Conservation (phyloP, 1,140 invertebrate genomes). For the Drosophila jambulina region DNA sequence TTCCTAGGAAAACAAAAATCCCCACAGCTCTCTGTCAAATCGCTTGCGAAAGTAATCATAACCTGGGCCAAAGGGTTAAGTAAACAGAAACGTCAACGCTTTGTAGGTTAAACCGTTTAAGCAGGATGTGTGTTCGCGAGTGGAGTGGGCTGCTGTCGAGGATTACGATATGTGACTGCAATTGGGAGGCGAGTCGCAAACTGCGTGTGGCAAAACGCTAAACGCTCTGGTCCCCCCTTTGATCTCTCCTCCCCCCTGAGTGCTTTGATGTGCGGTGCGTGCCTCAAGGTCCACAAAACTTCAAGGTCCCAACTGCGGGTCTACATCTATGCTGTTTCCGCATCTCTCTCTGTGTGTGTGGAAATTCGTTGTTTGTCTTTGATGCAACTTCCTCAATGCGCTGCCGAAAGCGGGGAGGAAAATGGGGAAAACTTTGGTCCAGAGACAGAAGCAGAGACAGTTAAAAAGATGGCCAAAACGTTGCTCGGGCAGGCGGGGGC, state of each 20-base stretch:
- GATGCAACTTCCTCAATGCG: constrained; percentile 82
- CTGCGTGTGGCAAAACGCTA: constrained; percentile 70
- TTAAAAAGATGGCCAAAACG: constrained; percentile 24
- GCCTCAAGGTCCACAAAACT: constrained; percentile 79
- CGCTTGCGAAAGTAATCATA: constrained; percentile 35
- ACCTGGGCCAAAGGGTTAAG: constrained; percentile 45
- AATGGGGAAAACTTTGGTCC: constrained; percentile 61
- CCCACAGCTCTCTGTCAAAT: constrained; percentile 7
- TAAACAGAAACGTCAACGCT: constrained; percentile 52
- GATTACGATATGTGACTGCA: constrained; percentile 56
- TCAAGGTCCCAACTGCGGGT: constrained; percentile 66
- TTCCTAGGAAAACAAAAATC: constrained; percentile 8
- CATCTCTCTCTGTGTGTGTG: constrained; percentile 27
- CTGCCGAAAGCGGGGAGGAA: constrained; percentile 62
- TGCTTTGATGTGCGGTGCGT: constrained; percentile 55
- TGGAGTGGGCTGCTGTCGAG: constrained; percentile 30
- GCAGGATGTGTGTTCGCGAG: constrained; percentile 51
- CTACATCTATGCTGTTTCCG: constrained; percentile 31
- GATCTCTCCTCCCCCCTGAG: constrained; percentile 53
- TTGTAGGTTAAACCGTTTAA: constrained; percentile 78
- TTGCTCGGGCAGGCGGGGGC: background rate
- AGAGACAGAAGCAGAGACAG: constrained; percentile 37
- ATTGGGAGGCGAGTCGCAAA: constrained; percentile 64
- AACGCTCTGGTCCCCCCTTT: constrained; percentile 57
- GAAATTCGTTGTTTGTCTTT: constrained; percentile 74